Evolutionary conservation across 2,113 vertebrate genomes (phyloP), one percentile per base, ranked within the genome.

Genomic region (Dipodomys spectabilis): DNA sequence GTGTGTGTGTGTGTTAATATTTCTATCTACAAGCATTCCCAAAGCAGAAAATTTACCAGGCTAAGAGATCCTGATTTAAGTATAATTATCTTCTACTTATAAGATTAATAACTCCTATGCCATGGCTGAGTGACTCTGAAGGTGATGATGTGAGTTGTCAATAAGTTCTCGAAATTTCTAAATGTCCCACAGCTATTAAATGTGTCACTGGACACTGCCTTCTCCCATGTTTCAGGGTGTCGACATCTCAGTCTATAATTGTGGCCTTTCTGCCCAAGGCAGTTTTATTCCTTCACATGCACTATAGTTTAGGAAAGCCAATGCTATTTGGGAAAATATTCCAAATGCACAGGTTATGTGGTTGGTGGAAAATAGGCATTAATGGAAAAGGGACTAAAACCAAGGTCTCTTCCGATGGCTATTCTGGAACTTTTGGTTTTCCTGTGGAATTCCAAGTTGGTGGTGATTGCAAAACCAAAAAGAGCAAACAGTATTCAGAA

Each of bases 291-390:
- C 94, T 96, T 93, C 80, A 96, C 77, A 74, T 88, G 67, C 88
- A 65, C 80, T 83, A 23, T 28, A 74, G 92, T 75, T 95, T 78
- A 83, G 45, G 68, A 84, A 95, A 92, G 93, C 69, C 84, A 90
- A n/a, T 13, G 65, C 28, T 68, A 49, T 8, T 87, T 90, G 85
- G 53, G 96, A 89, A 95, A 95, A 87, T 75, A 93, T 91, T 95
- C 90, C 94, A 81, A 83, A 91, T 18, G 77, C 80, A 93, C 93
- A 96, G 96, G 95, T 96, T 96, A 68, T 95, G 92, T n/a, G 88
- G 90, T 88, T 44, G 69, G 77, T 97, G 95, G 96, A 96, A 97
- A 97, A 95, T 1, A 49, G 82, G 65, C 92, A 79, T 86, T 87
- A 74, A 93, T 87, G 92, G 91, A 93, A 96, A 96, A 94, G 73